Evolutionary conservation across 1,140 invertebrate species (phyloP), one percentile per base, ranked within the genome.

Genomic region (Halyomorpha halys): DNA sequence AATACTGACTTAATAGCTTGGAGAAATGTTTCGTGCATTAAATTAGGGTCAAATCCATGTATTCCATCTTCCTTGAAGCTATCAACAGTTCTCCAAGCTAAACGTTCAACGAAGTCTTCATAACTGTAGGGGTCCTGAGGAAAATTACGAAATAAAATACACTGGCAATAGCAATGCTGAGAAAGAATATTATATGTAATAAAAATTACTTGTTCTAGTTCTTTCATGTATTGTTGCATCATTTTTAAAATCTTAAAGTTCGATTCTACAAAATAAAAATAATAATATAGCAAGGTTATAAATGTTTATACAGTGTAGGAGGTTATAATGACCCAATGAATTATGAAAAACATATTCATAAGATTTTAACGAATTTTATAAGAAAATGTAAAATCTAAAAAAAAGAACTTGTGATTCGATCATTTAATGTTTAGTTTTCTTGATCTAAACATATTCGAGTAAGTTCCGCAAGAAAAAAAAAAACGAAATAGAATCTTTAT

Each of bases 81-180:
- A 71, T 91, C 90, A 69, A 92, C 89, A 44, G 92, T 91, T 72
- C 93, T 82, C 87, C 94, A 95, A 64, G 95, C 95, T 68, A 99
- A 78, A 64, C 94, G 79, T 76, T 98, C 96, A 1, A 99, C 94
- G 82, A 98, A 98, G 72, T 97, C 94, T 75, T 94, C 90, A 23
- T 92, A 85, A 80, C 97, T 91, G 77, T 97, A 98, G 0, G 94
- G 92, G 73, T 97, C 93, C 91, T 91, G 69, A 66, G 74, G 72
- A 70, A 67, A 70, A 56, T 66, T 47, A 68, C 39, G 16, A 34
- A 3, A 67, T 21, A 61, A 54, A 16, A n/a, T 8, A 61, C n/a
- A 47, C 1, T 27, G 39, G 8, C 21, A 21, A 51, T 18, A 56
- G 1, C 23, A 54, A 39, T 56, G 3, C 6, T 39, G 19, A 16